Evolutionary conservation across 1,140 invertebrate genomes (phyloP), one percentile per base, ranked within the genome.

Genomic region (Tetragonula clypearis): DNA sequence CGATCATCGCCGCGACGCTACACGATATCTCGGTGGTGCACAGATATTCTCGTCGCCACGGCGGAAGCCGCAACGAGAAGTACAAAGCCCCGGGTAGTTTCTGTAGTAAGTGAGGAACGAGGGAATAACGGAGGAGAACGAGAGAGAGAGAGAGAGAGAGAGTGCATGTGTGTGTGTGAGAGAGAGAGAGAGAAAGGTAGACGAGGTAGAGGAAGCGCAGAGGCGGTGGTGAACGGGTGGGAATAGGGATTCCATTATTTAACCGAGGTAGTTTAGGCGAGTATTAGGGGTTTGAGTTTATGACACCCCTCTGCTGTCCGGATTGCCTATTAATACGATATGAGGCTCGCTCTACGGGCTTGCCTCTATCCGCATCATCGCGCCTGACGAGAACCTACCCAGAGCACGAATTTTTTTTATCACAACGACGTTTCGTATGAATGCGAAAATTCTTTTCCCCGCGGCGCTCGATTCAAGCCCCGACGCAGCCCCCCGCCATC

Each of bases 301-400:
- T 94, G 94, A 95, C 94, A 94, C 94, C 93, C 94, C 94, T 94
- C 93, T 92, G 93, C 93, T 93, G 93, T 92, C 92, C 93, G 94
- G 94, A 95, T 95, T 95, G 94, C 94, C 94, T 95, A 95, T 95
- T 95, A 95, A 95, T 95, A 95, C 94, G 94, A 95, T 95, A 95
- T 95, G 94, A 95, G 94, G 92, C 93, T 91, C 91, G 92, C 90
- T 92, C 90, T 91, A 88, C 90, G 88, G 88, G 89, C 86, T 78
- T 74, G 85, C 88, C 76, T 85, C 84, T 88, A 87, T 90, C 87
- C 86, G 88, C 89, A 87, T 88, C 87, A 82, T 89, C 88, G 58
- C 88, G 78, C 71, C 86, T 65, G 69, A 26, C 88, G 76, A 60
- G 56, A 73, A 86, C 60, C 83, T 82, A 58, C 80, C 84, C 88